Base-by-base conservation (phyloP, 92 coral and sea anemone species). In the Plumapathes pennacea region DNA sequence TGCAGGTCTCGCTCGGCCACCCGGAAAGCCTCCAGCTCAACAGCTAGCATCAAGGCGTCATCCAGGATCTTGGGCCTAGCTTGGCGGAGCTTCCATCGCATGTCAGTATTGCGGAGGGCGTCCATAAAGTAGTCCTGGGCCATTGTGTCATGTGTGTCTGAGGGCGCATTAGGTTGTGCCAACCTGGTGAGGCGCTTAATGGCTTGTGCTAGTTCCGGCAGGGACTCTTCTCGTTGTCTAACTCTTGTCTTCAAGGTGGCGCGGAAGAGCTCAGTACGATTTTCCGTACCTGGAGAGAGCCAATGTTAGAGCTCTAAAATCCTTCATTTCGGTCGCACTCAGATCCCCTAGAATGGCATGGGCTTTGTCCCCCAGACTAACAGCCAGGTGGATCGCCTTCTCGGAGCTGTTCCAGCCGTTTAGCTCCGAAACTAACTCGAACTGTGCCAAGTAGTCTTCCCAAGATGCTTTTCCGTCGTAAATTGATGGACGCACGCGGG, bases 101-200 rank as follows among this genome's bases (percentile, higher is more conserved):
- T 62, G 3, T 82, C 83, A 28, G 71, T 64, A 32, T 82, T 79
- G 13, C 50, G 73, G 24, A 75, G 27, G 19, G 79, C 79, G 22
- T 76, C 75, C 19, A 82, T 75, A 23, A 82, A 82, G 23, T 68
- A 79, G 38, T 75, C 69, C 22, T 77, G 58, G 2, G 74, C 73
- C 36, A 74, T 39, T 21, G 57, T 43, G 50, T 61, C 64, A 24
- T 59, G 74, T 37, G 62, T 36, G 1, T 63, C 65, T 21, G 71
- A 53, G 10, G 66, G 69, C 0, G 89, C 89, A 26, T 54, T 64
- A 20, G 75, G 71, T 25, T 83, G 64, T 0, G 76, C 69, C 0
- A 83, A 46, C 32, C 72, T 63, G 2, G 43, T 59, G 14, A 72
- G 32, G 22, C 67, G 62, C 18, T 67, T 78, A 1, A 54, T 21